Percentiles rank a stretch among this genome's conserved stretches.
phyloP scores from a whole-genome alignment of 2,888 invertebrate species.

The Oasisia sp. region DNA sequence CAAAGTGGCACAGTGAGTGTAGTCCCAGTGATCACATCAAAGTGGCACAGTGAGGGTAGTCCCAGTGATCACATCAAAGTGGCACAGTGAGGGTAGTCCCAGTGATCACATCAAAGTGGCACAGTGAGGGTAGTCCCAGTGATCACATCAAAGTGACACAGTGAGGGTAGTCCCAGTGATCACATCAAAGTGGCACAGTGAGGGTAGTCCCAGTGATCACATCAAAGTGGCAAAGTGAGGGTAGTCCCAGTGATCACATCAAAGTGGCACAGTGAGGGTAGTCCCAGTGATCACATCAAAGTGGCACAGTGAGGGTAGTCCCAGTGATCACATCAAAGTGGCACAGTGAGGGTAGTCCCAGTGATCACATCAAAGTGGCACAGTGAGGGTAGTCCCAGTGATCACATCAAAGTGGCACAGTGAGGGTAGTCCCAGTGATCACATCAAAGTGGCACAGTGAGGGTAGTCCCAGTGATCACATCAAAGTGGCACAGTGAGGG shows the following conservation, averaged over 20 bases:
- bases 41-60: background rate
- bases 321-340: conserved; percentile 7
- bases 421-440: background rate
- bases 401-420: background rate
- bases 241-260: conserved; percentile 8
- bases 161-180: background rate
- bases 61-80: conserved; percentile 12
- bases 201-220: background rate
- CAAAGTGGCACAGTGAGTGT: background rate
- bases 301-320: background rate
- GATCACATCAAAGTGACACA: background rate
- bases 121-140: background rate
- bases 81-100: background rate
- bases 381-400: background rate
- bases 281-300: conserved; percentile 12
- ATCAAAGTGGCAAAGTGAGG: background rate
- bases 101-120: background rate
- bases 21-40: conserved; percentile 12
- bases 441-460: background rate
- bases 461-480: conserved; percentile 6
- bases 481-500: background rate
- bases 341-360: background rate
- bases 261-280: background rate
- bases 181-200: background rate
- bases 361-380: background rate